Conservation (phyloP, 1,140 invertebrate genomes). For the Euborellia annulipes region DNA sequence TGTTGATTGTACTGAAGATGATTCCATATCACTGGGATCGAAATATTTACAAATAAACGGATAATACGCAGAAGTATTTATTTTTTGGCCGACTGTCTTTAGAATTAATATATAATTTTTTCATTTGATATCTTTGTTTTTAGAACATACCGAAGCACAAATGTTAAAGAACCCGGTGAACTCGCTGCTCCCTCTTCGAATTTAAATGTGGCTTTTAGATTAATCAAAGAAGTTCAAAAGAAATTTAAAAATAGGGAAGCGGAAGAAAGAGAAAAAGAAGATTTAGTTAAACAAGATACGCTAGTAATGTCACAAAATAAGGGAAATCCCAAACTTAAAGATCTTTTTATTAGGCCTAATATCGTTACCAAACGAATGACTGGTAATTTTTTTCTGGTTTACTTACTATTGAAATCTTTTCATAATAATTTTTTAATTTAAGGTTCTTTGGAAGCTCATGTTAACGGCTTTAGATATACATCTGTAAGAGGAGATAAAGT, state of each 20-base stretch:
- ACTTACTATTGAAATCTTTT: slow-evolving; percentile 3
- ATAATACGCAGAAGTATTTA: too few relatives aligned
- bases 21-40: too few relatives aligned
- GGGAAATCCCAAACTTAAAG: slow-evolving; percentile 96
- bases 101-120: slow-evolving; percentile 9
- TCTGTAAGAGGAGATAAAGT: slow-evolving; percentile 97
- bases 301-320: slow-evolving; percentile 90
- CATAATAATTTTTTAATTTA: slow-evolving; percentile 8
- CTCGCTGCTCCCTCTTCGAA: slow-evolving; percentile 88
- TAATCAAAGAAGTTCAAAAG: slow-evolving; percentile 99
- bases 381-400: slow-evolving; percentile 24
- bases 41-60: too few relatives aligned
- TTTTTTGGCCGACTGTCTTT: too few relatives aligned
- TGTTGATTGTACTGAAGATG: too few relatives aligned
- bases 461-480: slow-evolving; percentile 95
- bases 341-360: slow-evolving; percentile 96
- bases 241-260: slow-evolving; percentile 96
- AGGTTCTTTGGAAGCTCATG: slow-evolving; percentile 81
- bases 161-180: slow-evolving; percentile 95
- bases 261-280: slow-evolving; percentile 96
- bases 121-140: background rate
- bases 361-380: slow-evolving; percentile 97
- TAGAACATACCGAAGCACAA: slow-evolving; percentile 95
- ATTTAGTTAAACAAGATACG: slow-evolving; percentile 97
- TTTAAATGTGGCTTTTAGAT: slow-evolving; percentile 86